Percentiles rank a stretch among this genome's conserved stretches.
Conservation (phyloP, 2,888 invertebrate genomes). For the Hesperia comma region DNA sequence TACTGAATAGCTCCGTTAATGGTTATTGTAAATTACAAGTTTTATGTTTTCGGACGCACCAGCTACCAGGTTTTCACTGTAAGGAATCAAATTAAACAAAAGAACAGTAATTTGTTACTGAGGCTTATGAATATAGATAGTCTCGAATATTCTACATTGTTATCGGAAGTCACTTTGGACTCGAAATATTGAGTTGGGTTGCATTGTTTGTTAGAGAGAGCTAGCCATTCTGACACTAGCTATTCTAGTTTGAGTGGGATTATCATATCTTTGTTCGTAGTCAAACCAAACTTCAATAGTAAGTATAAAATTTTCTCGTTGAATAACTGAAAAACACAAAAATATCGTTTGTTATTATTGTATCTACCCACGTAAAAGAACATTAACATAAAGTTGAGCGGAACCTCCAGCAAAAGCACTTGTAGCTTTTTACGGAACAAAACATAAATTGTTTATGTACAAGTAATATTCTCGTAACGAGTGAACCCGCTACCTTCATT, state of each 20-base stretch:
- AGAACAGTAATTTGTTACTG: too few species aligned
- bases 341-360: background rate
- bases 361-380: conserved; percentile 3
- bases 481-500: conserved; percentile 66
- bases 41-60: background rate
- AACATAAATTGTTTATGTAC: conserved; percentile 36
- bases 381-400: conserved; percentile 26
- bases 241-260: background rate
- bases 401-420: conserved; percentile 24
- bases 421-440: conserved; percentile 35
- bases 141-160: background rate
- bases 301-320: background rate
- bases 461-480: conserved; percentile 47
- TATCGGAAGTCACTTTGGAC: background rate
- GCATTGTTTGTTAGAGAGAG: background rate
- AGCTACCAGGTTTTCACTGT: too few species aligned
- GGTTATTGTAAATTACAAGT: background rate
- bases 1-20: conserved; percentile 1
- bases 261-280: background rate
- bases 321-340: background rate
- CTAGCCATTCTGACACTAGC: too few species aligned
- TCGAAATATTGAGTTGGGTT: background rate
- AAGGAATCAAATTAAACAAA: too few species aligned
- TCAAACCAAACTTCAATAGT: background rate
- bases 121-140: too few species aligned